These are phyloP conservation scores for Sinocyclocheilus anophthalmus DNA, from an alignment of 2,113 vertebrate genomes.

Conservation along the genomic window DNA sequence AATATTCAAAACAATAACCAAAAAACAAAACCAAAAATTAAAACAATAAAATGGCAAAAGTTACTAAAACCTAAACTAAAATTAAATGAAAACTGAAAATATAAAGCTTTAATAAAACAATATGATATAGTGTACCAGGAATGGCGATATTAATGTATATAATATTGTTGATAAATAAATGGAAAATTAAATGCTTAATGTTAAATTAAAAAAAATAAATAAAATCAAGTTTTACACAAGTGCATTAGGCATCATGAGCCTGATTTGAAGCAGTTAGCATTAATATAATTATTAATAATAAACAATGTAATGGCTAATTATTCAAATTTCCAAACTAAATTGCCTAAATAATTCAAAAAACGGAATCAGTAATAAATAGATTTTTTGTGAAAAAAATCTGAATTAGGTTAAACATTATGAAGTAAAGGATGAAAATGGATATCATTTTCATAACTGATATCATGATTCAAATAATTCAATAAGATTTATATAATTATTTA, in stretches of 20 bases:
- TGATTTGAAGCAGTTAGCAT: not conserved
- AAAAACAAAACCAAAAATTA: not conserved
- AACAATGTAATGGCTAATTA: not conserved
- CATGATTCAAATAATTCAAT: not conserved
- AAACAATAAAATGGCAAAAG: too few species aligned
- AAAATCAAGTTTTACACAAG: not conserved
- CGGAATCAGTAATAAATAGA: too few species aligned
- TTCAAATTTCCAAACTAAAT: not conserved
- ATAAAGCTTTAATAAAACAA: not conserved
- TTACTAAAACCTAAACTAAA: too few species aligned
- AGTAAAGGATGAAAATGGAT: not conserved
- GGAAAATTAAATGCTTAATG: not conserved
- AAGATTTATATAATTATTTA: not conserved
- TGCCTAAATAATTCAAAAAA: too few species aligned
- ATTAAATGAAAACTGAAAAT: too few species aligned
- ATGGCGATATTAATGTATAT: not conserved
- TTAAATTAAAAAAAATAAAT: not conserved
- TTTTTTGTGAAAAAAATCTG: not conserved
- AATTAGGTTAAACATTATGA: not conserved
- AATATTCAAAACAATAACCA: not conserved
- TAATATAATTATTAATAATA: not conserved
- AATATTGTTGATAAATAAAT: not conserved
- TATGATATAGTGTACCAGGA: not conserved
- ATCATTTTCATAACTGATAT: not conserved
- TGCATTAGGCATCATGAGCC: too few species aligned